Conservation (phyloP, 2,888 invertebrate species). For the Euclidia mi region DNA sequence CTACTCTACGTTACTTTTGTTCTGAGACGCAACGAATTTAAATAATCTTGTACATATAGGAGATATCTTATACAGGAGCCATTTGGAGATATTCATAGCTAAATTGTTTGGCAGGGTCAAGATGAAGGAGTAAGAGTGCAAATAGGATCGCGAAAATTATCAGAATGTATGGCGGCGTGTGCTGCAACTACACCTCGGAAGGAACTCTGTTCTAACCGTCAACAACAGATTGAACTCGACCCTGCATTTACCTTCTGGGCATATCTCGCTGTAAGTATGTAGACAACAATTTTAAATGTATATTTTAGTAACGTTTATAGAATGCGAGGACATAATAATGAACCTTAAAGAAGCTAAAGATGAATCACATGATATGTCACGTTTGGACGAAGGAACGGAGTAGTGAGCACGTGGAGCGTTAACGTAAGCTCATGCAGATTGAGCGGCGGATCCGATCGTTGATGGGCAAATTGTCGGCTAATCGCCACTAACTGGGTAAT, state of each 20-base stretch:
- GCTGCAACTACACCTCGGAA: slow-evolving; percentile 89
- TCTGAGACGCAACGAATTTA: background rate
- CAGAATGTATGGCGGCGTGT: slow-evolving; percentile 90
- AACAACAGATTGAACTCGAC: slow-evolving; percentile 91
- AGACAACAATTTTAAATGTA: background rate
- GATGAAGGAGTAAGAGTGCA: slow-evolving; percentile 70
- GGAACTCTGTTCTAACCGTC: slow-evolving; percentile 90
- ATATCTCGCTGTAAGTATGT: slow-evolving; percentile 90
- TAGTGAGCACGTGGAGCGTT: slow-evolving; percentile 61
- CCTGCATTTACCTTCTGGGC: slow-evolving; percentile 93
- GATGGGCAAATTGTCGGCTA: slow-evolving; percentile 83
- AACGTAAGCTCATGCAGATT: slow-evolving; percentile 73
- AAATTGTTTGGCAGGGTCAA: slow-evolving; percentile 50
- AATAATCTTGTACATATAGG: background rate
- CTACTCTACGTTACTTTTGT: background rate
- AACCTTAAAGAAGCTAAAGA: slow-evolving; percentile 26
- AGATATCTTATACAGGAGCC: too few relatives aligned
- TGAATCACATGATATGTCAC: slow-evolving; percentile 25
- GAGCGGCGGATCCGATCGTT: slow-evolving; percentile 68
- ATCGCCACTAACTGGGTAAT: slow-evolving; percentile 84
- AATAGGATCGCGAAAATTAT: slow-evolving; percentile 71
- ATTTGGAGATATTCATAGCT: background rate
- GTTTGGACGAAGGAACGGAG: slow-evolving; percentile 37
- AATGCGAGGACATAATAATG: slow-evolving; percentile 29
- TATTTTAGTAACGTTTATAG: too few relatives aligned